phyloP scores from a whole-genome alignment of 2,888 invertebrate genomes.

The Oconnorella tubifera region DNA sequence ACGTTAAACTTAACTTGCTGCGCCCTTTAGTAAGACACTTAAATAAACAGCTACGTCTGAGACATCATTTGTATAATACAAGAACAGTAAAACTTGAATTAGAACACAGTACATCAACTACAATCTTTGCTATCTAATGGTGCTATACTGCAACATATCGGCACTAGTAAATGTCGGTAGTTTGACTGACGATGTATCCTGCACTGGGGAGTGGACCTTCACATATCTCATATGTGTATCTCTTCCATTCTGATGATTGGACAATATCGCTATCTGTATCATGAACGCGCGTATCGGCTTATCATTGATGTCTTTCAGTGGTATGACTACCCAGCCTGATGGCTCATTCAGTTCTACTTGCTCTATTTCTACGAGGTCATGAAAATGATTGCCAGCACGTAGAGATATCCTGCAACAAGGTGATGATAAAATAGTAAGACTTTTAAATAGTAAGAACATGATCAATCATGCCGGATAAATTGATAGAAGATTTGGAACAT shows the following conservation, averaged over 20 bases:
- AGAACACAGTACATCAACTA: too few relatives aligned
- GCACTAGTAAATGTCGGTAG: constrained; percentile 74
- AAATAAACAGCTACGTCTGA: too few relatives aligned
- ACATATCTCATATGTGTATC: constrained; percentile 98
- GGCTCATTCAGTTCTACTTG: constrained; percentile 84
- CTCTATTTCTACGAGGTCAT: constrained; percentile 93
- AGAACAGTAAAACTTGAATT: too few relatives aligned
- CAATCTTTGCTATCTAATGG: neutral
- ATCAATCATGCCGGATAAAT: too few relatives aligned
- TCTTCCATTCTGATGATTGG: constrained; percentile 97
- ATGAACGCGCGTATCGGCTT: constrained; percentile 86
- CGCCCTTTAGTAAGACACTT: too few relatives aligned
- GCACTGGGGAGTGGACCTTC: constrained; percentile 82
- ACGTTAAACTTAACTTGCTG: too few relatives aligned
- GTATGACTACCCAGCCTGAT: constrained; percentile 91
- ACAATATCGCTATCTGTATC: constrained; percentile 63
- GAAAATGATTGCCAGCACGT: constrained; percentile 89
- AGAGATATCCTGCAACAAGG: constrained; percentile 47
- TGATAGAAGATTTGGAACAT: too few relatives aligned
- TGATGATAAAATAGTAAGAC: too few relatives aligned
- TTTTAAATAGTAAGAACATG: too few relatives aligned
- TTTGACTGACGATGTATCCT: constrained; percentile 50
- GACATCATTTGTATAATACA: too few relatives aligned
- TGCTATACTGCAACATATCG: constrained; percentile 60
- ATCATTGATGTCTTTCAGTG: constrained; percentile 75